Base-by-base conservation (phyloP, 1,140 invertebrate species). In the Nixonia krombeini region DNA sequence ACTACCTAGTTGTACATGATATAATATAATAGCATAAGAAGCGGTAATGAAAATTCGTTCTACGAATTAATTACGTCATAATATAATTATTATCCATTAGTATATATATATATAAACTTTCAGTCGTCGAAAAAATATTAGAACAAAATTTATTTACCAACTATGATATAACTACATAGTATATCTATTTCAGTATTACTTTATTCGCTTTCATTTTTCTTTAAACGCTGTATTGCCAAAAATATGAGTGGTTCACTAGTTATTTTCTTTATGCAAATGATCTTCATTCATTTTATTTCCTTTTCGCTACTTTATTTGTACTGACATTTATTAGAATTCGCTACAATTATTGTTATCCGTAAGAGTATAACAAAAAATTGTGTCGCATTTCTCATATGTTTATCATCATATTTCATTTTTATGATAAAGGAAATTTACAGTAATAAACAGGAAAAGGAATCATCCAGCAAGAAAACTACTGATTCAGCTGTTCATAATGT, bases 31-130 rank as follows among this genome's bases (percentile, higher is more conserved):
- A 83, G 75, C 74, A 79, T 76, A 74, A 80, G 76, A 82, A 81
- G 79, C 79, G 72, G 72, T 80, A 80, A 81, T 77, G 73, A 80
- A 80, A 78, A 81, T 82, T 78, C 70, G 74, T 77, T 74, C 75
- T 83, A 82, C 72, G 74, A 82, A 78, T 81, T 71, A 72, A 9
- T 31, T 78, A 80, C 45, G 67, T 72, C 63, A 55, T 78, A 64
- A 74, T 57, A 74, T 73, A 72, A 70, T 79, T 68, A 79, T 72
- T 75, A 73, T 76, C 70, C 41, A 46, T 75, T 65, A 46, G 26
- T 63, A 65, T 65, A 58, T 50, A 59, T 58, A 58, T 51, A 28
- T 53, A 66, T 77, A 79, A 80, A 80, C 72, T 78, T 79, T 80
- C 77, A 79, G 73, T 82, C 71, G 69, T 81, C 73, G 70, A 79